These are phyloP conservation scores for Pemphigus obesinymphae DNA, from an alignment of 1,140 invertebrate genomes.

Conservation along the genomic window DNA sequence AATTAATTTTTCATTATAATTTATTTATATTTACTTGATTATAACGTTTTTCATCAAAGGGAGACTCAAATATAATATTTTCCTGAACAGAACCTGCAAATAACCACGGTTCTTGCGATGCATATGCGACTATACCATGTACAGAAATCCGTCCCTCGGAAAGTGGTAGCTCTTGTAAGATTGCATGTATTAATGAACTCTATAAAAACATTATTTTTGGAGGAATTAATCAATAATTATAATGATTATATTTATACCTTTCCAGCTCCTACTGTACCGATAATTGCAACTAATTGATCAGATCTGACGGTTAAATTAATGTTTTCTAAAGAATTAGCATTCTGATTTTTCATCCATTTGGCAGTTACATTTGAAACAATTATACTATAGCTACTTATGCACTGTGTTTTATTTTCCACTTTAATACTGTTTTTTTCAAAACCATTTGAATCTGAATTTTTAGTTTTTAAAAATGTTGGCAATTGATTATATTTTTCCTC, in stretches of 20 bases:
- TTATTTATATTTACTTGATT: slow-evolving; percentile 60
- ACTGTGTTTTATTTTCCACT: slow-evolving; percentile 56
- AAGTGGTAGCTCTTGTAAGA: slow-evolving; percentile 74
- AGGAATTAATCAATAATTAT: background rate
- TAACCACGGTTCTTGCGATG: slow-evolving; percentile 90
- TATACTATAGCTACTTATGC: slow-evolving; percentile 58
- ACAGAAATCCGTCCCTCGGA: slow-evolving; percentile 62
- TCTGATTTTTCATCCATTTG: slow-evolving; percentile 57
- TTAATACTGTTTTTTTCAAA: background rate
- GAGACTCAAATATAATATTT: slow-evolving; percentile 83
- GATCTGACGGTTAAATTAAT: slow-evolving; percentile 61
- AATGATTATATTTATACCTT: slow-evolving; percentile 56
- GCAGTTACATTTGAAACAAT: slow-evolving; percentile 57
- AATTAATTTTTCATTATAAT: too few species aligned
- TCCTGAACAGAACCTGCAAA: slow-evolving; percentile 72
- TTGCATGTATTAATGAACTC: slow-evolving; percentile 69
- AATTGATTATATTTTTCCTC: too few species aligned
- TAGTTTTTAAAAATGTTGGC: too few species aligned
- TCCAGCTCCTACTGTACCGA: slow-evolving; percentile 77
- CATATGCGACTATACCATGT: slow-evolving; percentile 75
- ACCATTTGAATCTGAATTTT: too few species aligned
- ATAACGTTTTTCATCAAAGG: slow-evolving; percentile 69
- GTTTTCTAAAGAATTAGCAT: slow-evolving; percentile 60
- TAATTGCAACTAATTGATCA: slow-evolving; percentile 67
- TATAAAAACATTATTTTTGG: slow-evolving; percentile 19